Percentiles rank a stretch among this genome's conserved stretches.
These are phyloP conservation scores for Etia nguti DNA, from an alignment of 2,113 vertebrate genomes.

Conservation along the genomic window DNA sequence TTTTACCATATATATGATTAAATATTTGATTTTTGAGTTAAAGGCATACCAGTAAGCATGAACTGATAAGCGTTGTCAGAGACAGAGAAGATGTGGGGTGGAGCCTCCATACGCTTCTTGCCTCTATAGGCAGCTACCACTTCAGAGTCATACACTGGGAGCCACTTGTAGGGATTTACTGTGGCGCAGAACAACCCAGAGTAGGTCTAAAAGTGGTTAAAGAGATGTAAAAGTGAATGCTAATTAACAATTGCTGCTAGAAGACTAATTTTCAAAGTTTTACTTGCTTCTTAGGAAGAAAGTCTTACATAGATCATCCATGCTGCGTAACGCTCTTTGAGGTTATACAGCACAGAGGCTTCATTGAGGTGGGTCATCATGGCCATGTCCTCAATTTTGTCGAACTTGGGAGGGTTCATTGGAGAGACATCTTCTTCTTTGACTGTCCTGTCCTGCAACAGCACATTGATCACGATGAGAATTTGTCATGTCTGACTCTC, in stretches of 20 bases:
- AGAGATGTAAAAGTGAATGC: neutral
- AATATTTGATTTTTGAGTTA: neutral
- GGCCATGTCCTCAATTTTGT: constrained; percentile 84
- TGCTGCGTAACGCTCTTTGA: constrained; percentile 88
- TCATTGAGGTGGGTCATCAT: constrained; percentile 89
- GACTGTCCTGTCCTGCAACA: constrained; percentile 50
- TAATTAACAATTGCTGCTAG: neutral
- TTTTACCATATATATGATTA: neutral
- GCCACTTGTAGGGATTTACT: constrained; percentile 65
- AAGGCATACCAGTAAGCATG: constrained; percentile 51
- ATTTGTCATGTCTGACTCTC: neutral
- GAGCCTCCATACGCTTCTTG: constrained; percentile 67
- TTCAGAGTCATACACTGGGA: constrained; percentile 57
- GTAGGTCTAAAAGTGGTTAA: constrained; percentile 47
- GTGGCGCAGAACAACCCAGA: constrained; percentile 63
- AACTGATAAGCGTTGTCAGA: constrained; percentile 63
- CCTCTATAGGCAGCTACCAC: constrained; percentile 58
- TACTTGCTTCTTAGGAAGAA: neutral
- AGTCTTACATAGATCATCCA: constrained; percentile 92
- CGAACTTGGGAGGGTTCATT: constrained; percentile 70
- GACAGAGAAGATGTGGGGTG: constrained; percentile 65
- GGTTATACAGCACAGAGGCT: constrained; percentile 80
- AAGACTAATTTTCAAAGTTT: neutral
- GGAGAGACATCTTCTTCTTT: constrained; percentile 51
- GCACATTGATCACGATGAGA: neutral